Percentiles rank a stretch among this genome's conserved stretches.
phyloP scores from a whole-genome alignment of 2,888 invertebrate species.

The Metopia argyrocephala region DNA sequence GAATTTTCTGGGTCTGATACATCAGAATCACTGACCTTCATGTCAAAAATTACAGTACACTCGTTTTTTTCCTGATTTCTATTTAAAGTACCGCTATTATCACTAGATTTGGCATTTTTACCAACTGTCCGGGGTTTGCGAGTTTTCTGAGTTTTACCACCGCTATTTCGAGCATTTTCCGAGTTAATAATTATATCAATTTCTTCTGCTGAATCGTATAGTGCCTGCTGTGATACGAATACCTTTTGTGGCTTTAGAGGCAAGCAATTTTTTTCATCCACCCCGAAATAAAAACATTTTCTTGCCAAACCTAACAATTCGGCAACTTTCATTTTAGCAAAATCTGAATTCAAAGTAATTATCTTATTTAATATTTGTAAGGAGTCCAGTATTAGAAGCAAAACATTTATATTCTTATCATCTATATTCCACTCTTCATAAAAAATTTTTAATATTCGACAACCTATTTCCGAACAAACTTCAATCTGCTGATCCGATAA shows the following conservation, averaged over 20 bases:
- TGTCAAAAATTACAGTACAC: conserved; percentile 43
- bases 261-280: conserved; percentile 72
- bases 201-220: conserved; percentile 79
- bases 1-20: conserved; percentile 83
- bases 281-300: conserved; percentile 80
- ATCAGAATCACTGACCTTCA: conserved; percentile 83
- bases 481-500: conserved; percentile 22
- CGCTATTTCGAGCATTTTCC: conserved; percentile 76
- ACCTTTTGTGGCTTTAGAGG: conserved; percentile 79
- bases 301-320: conserved; percentile 82
- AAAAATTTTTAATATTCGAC: conserved; percentile 27
- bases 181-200: conserved; percentile 63
- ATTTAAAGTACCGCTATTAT: conserved; percentile 7
- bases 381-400: conserved; percentile 39
- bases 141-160: conserved; percentile 81
- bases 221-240: conserved; percentile 82
- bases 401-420: neutral
- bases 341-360: conserved; percentile 71
- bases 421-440: neutral
- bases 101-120: conserved; percentile 40
- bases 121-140: conserved; percentile 62
- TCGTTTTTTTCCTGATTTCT: neutral
- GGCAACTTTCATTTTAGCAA: conserved; percentile 76
- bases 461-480: neutral
- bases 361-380: conserved; percentile 71